Conservation (phyloP, 1,140 invertebrate genomes). For the Lanistes nyassanus region DNA sequence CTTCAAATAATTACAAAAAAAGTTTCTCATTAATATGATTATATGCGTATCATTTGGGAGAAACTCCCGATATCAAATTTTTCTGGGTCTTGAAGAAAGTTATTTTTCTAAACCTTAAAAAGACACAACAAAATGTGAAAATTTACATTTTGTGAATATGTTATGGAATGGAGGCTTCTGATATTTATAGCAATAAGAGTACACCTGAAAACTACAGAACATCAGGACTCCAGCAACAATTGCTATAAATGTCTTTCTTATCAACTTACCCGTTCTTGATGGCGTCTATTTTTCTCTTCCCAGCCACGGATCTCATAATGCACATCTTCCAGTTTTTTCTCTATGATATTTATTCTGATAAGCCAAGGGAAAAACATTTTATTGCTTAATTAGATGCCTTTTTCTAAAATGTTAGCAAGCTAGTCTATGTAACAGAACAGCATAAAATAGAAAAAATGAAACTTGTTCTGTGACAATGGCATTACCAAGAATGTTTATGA, state of each 20-base stretch:
- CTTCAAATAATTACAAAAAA: too few species aligned
- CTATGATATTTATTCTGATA: conserved; percentile 61
- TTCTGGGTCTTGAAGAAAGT: too few species aligned
- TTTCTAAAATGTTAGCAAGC: neutral
- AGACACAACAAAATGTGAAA: too few species aligned
- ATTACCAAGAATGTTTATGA: neutral
- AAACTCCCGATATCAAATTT: too few species aligned
- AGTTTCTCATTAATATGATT: too few species aligned
- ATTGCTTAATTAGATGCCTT: neutral
- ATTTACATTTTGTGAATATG: too few species aligned
- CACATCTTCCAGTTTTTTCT: conserved; percentile 62
- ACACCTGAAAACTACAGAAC: too few species aligned
- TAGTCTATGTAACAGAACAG: neutral
- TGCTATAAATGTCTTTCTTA: neutral
- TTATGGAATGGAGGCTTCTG: too few species aligned
- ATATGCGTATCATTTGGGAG: too few species aligned
- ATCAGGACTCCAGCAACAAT: too few species aligned
- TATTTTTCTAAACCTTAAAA: too few species aligned
- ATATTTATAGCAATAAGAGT: too few species aligned
- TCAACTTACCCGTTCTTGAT: conserved; percentile 56
- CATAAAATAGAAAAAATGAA: neutral
- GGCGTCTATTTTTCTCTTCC: conserved; percentile 61
- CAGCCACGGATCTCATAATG: conserved; percentile 60
- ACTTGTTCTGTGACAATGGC: neutral
- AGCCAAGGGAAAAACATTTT: conserved; percentile 13